Evolutionary conservation across 2,113 vertebrate species (phyloP).

Genomic region (Sigmodon hispidus): DNA sequence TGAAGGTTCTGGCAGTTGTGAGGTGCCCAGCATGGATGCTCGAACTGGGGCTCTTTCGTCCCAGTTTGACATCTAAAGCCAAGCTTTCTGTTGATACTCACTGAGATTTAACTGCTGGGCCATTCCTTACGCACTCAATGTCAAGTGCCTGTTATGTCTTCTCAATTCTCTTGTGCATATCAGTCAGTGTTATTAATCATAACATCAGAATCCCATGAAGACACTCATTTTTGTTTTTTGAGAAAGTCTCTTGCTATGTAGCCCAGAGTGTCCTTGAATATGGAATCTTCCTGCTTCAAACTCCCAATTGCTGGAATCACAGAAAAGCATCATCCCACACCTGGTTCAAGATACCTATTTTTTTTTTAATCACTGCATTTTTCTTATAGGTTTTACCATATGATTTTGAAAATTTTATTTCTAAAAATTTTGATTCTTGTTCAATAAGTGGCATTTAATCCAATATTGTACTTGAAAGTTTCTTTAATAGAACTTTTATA

Average conservation of each 20-base stretch:
- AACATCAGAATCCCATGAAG: neutral
- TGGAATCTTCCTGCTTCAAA: neutral
- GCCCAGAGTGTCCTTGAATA: neutral
- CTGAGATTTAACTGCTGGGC: neutral
- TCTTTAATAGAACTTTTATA: neutral
- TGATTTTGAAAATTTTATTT: constrained; percentile 36
- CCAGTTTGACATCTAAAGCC: neutral
- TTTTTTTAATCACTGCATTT: constrained; percentile 22
- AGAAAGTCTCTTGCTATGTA: neutral
- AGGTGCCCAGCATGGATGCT: no score
- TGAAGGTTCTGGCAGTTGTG: neutral
- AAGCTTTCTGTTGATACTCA: neutral
- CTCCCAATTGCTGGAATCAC: neutral
- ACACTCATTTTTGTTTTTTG: neutral
- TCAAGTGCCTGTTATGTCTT: neutral
- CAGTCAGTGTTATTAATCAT: neutral
- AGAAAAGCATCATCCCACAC: neutral
- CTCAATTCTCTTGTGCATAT: neutral
- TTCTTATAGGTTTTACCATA: neutral
- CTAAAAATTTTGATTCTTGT: constrained; percentile 27
- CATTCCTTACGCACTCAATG: neutral
- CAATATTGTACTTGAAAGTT: neutral
- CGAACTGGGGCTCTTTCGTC: neutral
- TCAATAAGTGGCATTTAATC: neutral
- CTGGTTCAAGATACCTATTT: neutral